Base-by-base conservation (phyloP, 2,113 vertebrate species). In the Mustelus asterias region DNA sequence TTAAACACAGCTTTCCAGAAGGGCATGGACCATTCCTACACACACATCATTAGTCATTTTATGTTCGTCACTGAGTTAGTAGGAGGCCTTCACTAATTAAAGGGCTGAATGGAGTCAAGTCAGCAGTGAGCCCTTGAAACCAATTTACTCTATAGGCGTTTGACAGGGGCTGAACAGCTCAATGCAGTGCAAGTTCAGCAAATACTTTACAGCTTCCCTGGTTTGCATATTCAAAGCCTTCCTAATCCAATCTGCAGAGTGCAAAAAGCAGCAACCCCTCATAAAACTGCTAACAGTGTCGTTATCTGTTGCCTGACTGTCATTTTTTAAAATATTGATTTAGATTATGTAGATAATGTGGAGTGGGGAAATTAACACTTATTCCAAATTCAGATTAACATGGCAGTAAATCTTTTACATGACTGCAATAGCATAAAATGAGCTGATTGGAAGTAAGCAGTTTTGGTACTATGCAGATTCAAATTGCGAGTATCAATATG, bases 161-260 rank as follows among this genome's bases (percentile, higher is more conserved):
- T 93, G 89, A 37, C 80, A 83, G 7, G 37, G 16, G 3, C 33
- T 93, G 58, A 65, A 93, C 60, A 93, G 18, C 33, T 93, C 89
- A 93, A 93, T 37, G 63, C n/a, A 37, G 65, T 37, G 18, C 60
- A 93, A 58, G 60, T 33, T 67, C 33, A 37, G 89, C 63, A 60
- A 93, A 60, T 67, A 65, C 60, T 67, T 93, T 93, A 93, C 8
- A 22, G 60, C 89, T 93, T 90, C 33, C 18, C 18, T 37, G 8
- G 6, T 93, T 93, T 65, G 89, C 89, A 65, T 67, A 93, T 93
- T 41, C 33, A 93, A 93, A 65, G 14, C 89, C 33, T 93, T 93
- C 33, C 60, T 65, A 93, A 92, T 65, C 63, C 60, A 93, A 93
- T 93, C 89, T 63, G 29, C 29, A 37, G 89, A 93, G 60, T 93